Evolutionary conservation across 2,113 vertebrate genomes (phyloP), one percentile per base, ranked within the genome.

Genomic region (Symphodus melops): DNA sequence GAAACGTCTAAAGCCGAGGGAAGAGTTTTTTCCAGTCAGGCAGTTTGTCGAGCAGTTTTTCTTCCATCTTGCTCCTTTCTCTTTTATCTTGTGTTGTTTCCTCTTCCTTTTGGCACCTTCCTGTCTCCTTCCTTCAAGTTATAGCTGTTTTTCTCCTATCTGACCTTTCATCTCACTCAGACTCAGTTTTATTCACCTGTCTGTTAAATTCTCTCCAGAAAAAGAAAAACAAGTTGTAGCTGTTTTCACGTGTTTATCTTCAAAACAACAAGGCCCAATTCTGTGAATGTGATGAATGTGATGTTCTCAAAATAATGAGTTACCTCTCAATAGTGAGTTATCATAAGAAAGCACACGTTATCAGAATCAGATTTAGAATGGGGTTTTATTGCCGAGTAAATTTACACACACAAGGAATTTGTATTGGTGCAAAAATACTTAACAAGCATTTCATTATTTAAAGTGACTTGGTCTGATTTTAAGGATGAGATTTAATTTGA

Each of bases 101-200:
- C 20, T 54, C 16, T 54, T 59, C 39, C 9, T 2, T 44, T 37
- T 2, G 9, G 33, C 37, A 68, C 42, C 57, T 37, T 11, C 11
- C 19, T 48, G 44, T 59, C 46, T 69, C 20, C 42, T 17, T 68
- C 44, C 42, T 17, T 56, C 44, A 11, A 11, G 7, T 33, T 53
- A 60, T 60, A 54, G 23, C 12, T n/a, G 19, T 28, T 52, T 44
- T 16, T 60, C 42, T 69, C 42, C 55, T 66, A 59, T 70, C 44
- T 53, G 6, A 12, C 23, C 36, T 42, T 41, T 68, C 14, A 36
- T 60, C 33, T 42, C 13, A 44, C 48, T 68, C n/a, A 23, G 20
- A 23, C 19, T 46, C 52, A 10, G 53, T 23, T 12, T 46, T 23
- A 42, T 62, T n/a, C 62, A 5, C 42, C 25, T 12, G 14, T 36